These are phyloP conservation scores for Scaptomyza pallida DNA, from an alignment of 1,140 invertebrate species.

Conservation along the genomic window DNA sequence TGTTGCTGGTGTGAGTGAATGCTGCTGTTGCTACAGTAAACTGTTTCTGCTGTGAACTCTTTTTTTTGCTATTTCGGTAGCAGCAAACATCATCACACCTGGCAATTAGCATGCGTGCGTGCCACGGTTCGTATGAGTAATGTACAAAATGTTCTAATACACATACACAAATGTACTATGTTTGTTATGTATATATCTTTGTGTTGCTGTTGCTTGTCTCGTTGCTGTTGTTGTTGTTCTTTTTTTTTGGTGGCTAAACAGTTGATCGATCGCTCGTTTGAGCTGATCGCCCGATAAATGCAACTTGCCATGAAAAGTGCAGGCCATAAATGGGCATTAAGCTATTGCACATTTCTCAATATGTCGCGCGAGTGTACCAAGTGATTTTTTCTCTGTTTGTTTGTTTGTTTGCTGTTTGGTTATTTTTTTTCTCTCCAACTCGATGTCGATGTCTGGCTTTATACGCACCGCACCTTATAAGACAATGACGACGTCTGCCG, in stretches of 20 bases:
- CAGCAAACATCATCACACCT: conserved; percentile 37
- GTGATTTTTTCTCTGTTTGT: conserved; percentile 70
- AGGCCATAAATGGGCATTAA: conserved; percentile 82
- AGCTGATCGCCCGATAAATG: conserved; percentile 78
- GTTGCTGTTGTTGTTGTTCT: too few relatives aligned
- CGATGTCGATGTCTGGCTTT: conserved; percentile 62
- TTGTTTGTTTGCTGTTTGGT: conserved; percentile 22
- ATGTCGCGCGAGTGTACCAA: conserved; percentile 80
- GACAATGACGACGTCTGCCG: conserved; percentile 68
- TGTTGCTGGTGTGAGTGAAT: conserved; percentile 22
- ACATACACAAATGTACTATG: background rate
- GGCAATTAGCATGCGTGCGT: conserved; percentile 56
- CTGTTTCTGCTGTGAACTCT: conserved; percentile 7
- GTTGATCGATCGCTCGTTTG: conserved; percentile 60
- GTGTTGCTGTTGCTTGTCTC: too few relatives aligned
- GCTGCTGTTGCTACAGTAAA: conserved; percentile 2
- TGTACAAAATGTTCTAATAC: conserved; percentile 15
- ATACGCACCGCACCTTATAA: conserved; percentile 80
- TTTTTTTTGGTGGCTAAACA: conserved; percentile 25
- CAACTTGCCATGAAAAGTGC: conserved; percentile 83
- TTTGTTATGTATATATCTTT: too few relatives aligned
- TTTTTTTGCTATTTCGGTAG: conserved; percentile 27
- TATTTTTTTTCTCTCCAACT: conserved; percentile 60
- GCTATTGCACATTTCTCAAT: conserved; percentile 84
- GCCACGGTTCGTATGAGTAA: conserved; percentile 45